Evolutionary conservation across 2,888 invertebrate species (phyloP).

Genomic region (Halictus ligatus): DNA sequence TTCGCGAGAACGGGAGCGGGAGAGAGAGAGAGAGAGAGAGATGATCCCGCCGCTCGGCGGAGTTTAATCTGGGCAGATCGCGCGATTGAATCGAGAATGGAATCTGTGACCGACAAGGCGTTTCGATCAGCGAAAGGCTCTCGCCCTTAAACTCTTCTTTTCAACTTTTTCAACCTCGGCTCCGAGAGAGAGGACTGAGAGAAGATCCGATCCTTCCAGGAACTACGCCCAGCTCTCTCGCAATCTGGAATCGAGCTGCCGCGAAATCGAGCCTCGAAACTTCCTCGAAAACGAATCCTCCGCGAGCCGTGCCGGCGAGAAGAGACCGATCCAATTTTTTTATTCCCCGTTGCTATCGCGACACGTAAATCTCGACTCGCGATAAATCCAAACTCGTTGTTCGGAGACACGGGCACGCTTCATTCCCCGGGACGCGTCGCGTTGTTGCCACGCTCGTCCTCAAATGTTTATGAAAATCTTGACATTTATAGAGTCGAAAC

Average conservation of each 20-base stretch:
- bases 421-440: neutral
- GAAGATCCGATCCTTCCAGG: neutral
- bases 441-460: neutral
- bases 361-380: neutral
- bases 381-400: neutral
- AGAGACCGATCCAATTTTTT: neutral
- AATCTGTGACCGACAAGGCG: slow-evolving; percentile 19
- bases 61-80: slow-evolving; percentile 19
- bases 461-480: neutral
- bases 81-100: slow-evolving; percentile 29
- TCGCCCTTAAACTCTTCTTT: slow-evolving; percentile 2
- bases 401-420: neutral
- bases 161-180: neutral
- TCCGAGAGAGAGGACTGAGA: neutral
- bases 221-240: neutral
- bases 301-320: neutral
- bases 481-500: neutral
- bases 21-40: neutral
- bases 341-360: neutral
- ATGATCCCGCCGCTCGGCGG: neutral
- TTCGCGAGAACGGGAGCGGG: neutral
- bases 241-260: neutral
- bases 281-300: neutral
- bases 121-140: slow-evolving; percentile 17
- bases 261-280: neutral